Evolutionary conservation across 2,888 invertebrate genomes (phyloP), one percentile per base, ranked within the genome.

Genomic region (Tuta absoluta): DNA sequence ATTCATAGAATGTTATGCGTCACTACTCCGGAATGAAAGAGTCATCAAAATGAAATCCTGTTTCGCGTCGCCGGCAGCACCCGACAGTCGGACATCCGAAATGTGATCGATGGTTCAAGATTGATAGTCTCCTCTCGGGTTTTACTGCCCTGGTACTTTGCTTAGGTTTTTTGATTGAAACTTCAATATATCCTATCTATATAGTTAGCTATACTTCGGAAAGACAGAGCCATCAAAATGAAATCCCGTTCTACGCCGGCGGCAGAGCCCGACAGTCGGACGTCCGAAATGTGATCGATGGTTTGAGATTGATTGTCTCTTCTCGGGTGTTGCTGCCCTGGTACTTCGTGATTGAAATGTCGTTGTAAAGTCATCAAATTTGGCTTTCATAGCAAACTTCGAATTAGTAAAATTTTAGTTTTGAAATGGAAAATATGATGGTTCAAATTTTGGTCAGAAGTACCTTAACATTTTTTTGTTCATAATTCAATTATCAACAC

Each of bases 231-330:
- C 21, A 51, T 51, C 51, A 23, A 8, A 51, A 51, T 51, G 19
- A 51, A 51, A 51, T 7, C 51, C 23, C 21, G 23, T 1, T 51
- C 23, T 23, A 23, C 21, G 7, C 51, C 5, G 33, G 8, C 33
- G 33, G 33, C 33, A n/a, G 14, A 12, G 14, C 14, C 11, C 21
- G 53, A 53, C 53, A 21, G 24, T 14, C 58, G 58, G 58, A 58
- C n/a, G 19, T 58, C 58, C 58, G 37, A 37, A 19, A 19, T 58
- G 33, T 58, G 58, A 58, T 58, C 11, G 58, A 58, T 58, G 58
- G 38, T 10, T 17, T 10, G 37, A 37, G 58, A 58, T 58, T 58
- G 58, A 58, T 38, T 33, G 58, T 37, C 21, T 49, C 19, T 12
- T 21, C 33, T 2, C 19, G 19, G 58, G 33, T 28, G 3, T 1